Conservation (phyloP, 2,797 vertebrate genomes). For the Anisognathus igniventris region DNA sequence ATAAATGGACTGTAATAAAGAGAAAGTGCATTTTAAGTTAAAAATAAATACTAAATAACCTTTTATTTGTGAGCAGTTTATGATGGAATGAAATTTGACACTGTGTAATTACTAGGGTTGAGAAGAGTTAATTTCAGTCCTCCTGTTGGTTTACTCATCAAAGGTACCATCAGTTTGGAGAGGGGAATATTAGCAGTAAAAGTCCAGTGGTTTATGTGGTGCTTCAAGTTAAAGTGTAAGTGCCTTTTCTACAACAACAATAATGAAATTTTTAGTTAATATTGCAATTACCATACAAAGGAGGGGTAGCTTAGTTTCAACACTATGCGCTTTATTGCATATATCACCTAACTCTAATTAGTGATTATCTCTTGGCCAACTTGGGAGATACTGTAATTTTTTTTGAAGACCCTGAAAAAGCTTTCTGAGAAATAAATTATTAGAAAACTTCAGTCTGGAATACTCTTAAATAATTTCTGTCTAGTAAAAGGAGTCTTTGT, state of each 20-base stretch:
- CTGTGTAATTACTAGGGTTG: not conserved
- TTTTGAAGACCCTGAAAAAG: not conserved
- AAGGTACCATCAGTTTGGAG: not conserved
- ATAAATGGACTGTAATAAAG: not conserved
- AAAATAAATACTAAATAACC: not conserved
- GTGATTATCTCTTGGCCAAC: not conserved
- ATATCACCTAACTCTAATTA: not conserved
- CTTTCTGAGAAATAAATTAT: not conserved
- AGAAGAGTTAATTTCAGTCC: not conserved
- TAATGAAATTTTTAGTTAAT: not conserved
- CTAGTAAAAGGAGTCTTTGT: not conserved
- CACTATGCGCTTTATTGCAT: not conserved
- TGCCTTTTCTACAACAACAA: not conserved
- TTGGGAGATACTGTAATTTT: not conserved
- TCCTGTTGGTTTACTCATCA: not conserved
- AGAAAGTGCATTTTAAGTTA: not conserved
- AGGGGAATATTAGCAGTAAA: not conserved
- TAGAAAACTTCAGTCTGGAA: not conserved
- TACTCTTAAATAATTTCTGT: not conserved
- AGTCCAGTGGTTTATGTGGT: not conserved
- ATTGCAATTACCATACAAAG: not conserved
- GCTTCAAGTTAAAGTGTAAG: not conserved
- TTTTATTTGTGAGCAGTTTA: not conserved
- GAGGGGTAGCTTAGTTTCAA: not conserved
- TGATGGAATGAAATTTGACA: not conserved